Base-by-base conservation (phyloP, 2,888 invertebrate species). In the Aspidapion aeneum region DNA sequence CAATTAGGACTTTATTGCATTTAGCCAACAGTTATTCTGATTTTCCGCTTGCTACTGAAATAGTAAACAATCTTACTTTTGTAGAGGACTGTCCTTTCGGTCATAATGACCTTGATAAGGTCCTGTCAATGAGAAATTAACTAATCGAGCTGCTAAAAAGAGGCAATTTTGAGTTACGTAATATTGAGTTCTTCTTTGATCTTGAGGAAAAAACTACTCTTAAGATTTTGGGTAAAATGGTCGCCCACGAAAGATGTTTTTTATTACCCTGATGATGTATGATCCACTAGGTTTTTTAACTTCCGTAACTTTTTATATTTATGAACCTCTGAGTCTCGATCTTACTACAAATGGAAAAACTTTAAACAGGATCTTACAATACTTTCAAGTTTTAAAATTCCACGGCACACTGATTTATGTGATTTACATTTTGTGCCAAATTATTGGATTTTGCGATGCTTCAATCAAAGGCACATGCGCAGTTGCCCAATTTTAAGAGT, bases 21-120 rank as follows among this genome's bases (percentile, higher is more conserved):
- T 52, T 52, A n/a, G 52, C 52, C 3, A 35, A 35, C 12, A 35
- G 3, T 35, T 52, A 19, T 52, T 52, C 52, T 9, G 52, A 52
- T 52, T 52, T 52, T 9, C 52, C 52, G 5, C 19, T 52, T 18
- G 52, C 52, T 52, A 19, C 19, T 5, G 52, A 52, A n/a, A 52
- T 52, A 52, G n/a, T 52, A 9, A 52, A 52, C 19, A 52, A n/a
- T 52, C 52, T 9, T 3, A 52, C 18, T 52, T 19, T 52, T n/a
- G 52, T 52, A 17, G 52, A 52, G 3, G 52, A 52, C 52, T 52
- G 52, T n/a, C n/a, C 52, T n/a, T 52, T 52, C 19, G 52, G 52
- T 18, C 52, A 52, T 52, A 52, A 52, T 52, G 17, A 52, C 52
- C 7, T 52, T 3, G 52, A 52, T 5, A 52, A 5, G 5, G 19